phyloP scores from a whole-genome alignment of 2,113 vertebrate genomes.

The Calonectris borealis region DNA sequence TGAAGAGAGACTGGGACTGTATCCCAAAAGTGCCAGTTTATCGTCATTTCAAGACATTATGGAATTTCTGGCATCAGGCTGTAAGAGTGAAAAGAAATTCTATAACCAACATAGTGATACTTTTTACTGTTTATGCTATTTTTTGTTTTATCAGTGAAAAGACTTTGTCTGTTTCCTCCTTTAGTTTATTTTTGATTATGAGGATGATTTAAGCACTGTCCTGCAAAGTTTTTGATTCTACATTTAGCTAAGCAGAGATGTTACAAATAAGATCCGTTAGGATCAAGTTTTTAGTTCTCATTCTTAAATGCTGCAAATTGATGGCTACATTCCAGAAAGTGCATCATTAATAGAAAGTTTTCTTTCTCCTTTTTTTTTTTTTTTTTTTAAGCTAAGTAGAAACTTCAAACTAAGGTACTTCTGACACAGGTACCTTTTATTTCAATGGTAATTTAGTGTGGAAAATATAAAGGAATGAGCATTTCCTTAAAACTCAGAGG shows the following conservation, averaged over 20 bases:
- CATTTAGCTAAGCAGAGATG: neutral
- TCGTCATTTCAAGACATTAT: neutral
- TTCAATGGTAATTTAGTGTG: neutral
- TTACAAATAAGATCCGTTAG: neutral
- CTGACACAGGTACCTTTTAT: neutral
- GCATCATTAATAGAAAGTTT: neutral
- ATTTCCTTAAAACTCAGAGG: neutral
- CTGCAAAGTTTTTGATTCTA: neutral
- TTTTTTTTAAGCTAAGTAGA: neutral
- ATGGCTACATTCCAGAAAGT: neutral
- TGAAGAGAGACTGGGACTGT: neutral
- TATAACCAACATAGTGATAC: neutral
- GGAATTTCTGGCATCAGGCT: neutral
- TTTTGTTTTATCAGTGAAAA: neutral
- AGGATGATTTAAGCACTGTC: neutral
- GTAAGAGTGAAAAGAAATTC: neutral
- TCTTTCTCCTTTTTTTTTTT: neutral
- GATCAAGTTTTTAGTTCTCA: neutral
- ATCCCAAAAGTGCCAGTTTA: neutral
- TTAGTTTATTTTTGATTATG: neutral
- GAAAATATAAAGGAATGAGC: neutral
- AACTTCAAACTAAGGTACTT: neutral
- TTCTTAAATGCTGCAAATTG: neutral
- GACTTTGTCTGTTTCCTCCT: neutral
- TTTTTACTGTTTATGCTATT: rapidly evolving